Conservation (phyloP, 2,113 vertebrate genomes). For the Nyctereutes procyonoides region DNA sequence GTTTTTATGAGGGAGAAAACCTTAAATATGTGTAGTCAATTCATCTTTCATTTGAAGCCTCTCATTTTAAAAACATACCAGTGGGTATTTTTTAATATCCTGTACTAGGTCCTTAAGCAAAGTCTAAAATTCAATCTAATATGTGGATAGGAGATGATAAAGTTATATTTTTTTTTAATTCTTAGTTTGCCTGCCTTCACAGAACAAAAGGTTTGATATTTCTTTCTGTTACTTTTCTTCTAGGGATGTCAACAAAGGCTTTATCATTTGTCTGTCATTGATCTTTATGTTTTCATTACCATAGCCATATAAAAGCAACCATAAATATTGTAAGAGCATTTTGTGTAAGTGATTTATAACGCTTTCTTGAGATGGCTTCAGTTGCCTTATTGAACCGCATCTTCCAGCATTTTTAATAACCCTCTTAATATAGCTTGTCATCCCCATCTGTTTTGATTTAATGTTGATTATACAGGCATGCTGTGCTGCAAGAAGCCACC, state of each 20-base stretch:
- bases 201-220: background rate
- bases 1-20: background rate
- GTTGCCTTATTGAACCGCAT: constrained; percentile 81
- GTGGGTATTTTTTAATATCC: background rate
- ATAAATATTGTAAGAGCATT: constrained; percentile 73
- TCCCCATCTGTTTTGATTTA: constrained; percentile 87
- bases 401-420: constrained; percentile 85
- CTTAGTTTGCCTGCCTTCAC: background rate
- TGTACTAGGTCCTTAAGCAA: background rate
- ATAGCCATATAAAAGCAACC: constrained; percentile 68
- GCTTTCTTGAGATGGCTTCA: constrained; percentile 81
- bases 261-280: background rate
- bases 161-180: background rate
- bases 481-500: constrained; percentile 70
- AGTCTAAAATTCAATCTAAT: background rate
- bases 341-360: constrained; percentile 77
- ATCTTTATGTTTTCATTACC: constrained; percentile 60
- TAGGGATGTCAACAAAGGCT: background rate
- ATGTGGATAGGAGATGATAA: background rate
- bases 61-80: background rate
- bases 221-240: background rate
- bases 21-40: background rate
- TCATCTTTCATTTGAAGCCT: background rate
- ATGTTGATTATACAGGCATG: constrained; percentile 81
- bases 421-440: constrained; percentile 83